Percentiles rank a stretch among this genome's conserved stretches.
Evolutionary conservation across 2,113 vertebrate species (phyloP).

Genomic region (Orientallactaga bullata): DNA sequence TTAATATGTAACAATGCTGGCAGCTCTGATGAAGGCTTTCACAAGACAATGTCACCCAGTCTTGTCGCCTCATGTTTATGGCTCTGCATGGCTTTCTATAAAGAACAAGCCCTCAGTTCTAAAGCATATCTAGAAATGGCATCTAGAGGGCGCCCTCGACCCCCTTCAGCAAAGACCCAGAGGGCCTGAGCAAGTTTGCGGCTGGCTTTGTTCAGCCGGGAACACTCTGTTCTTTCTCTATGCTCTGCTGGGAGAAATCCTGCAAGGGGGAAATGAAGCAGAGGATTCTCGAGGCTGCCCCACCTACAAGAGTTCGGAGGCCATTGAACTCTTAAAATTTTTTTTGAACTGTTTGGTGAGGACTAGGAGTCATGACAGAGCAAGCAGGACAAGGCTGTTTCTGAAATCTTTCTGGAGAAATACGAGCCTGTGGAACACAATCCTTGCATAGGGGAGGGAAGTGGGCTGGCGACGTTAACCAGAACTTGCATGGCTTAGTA

Average conservation of each 20-base stretch:
- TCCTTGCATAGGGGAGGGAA: background rate
- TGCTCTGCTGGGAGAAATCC: background rate
- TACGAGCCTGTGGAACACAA: background rate
- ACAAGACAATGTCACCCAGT: background rate
- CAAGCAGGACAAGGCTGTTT: conserved; percentile 15
- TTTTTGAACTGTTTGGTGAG: background rate
- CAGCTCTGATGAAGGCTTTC: background rate
- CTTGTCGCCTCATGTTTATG: background rate
- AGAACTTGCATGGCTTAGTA: background rate
- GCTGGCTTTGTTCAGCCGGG: background rate
- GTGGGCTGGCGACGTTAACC: background rate
- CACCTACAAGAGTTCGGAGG: background rate
- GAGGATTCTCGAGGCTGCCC: conserved; percentile 20
- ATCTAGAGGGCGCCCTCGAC: conserved; percentile 82
- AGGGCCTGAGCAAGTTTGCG: background rate
- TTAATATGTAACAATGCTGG: background rate
- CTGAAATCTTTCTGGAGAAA: conserved; percentile 5
- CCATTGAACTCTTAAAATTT: background rate
- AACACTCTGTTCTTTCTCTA: background rate
- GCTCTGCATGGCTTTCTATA: background rate
- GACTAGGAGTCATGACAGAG: background rate
- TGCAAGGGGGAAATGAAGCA: background rate
- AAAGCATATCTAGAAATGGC: conserved; percentile 55
- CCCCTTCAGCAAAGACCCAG: background rate
- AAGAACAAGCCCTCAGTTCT: background rate